Conservation (phyloP, 2,113 vertebrate species). For the Tragelaphus imberbis region DNA sequence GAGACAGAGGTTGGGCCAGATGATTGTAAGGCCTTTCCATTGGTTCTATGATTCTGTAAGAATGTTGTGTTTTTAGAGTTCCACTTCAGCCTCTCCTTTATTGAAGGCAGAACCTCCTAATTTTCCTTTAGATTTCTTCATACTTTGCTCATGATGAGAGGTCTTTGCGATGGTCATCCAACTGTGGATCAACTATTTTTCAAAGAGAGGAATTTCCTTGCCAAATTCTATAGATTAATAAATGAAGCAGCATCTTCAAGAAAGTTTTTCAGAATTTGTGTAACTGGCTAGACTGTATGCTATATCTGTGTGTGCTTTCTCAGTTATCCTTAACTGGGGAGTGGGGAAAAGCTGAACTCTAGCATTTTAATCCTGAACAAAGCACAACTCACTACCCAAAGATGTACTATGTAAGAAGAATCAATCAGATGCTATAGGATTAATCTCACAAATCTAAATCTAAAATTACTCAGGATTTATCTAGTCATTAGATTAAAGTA, state of each 20-base stretch:
- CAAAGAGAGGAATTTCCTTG: neutral
- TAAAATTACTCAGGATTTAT: neutral
- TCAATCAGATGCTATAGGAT: neutral
- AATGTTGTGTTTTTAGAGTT: neutral
- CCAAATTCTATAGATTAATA: neutral
- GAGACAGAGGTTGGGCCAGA: neutral
- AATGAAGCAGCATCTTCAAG: neutral
- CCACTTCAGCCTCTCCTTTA: neutral
- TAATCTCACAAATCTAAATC: neutral
- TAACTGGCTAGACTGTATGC: neutral
- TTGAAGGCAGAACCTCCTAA: neutral
- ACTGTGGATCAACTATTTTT: neutral
- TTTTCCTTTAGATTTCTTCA: neutral
- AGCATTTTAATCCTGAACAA: neutral
- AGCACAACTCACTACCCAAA: neutral
- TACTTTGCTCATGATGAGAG: neutral
- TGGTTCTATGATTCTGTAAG: neutral
- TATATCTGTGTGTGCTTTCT: neutral
- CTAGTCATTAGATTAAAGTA: neutral
- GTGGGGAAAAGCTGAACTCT: neutral
- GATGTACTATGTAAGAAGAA: neutral
- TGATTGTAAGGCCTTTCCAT: neutral
- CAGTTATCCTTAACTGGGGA: neutral
- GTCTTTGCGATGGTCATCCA: neutral
- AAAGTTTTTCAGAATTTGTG: neutral